Evolutionary conservation across 2,797 vertebrate genomes (phyloP), one percentile per base, ranked within the genome.

Genomic region (Melanotaenia boesemani): DNA sequence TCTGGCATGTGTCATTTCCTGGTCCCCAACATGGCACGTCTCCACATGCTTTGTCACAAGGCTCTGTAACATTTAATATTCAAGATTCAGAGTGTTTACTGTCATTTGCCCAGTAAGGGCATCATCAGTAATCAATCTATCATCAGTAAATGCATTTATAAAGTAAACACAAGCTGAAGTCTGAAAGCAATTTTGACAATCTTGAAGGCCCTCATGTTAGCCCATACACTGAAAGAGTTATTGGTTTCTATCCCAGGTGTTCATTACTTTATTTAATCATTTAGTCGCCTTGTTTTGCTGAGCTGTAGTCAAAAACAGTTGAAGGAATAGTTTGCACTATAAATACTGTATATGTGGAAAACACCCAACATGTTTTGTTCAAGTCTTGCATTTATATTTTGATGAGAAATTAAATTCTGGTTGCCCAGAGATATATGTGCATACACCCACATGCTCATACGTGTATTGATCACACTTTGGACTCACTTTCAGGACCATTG

Each of bases 21-120:
- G 97, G 94, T 7, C 96, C 96, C 98, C 97, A 99, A 85, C 98
- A 99, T 6, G 89, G 86, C 0, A 88, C 87, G 0, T 90, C 87
- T 80, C 89, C 87, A 80, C 98, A 99, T 39, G 63, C 89, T 68
- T 91, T 61, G n/a, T 97, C 79, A 86, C 98, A 99, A 0, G 90
- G 86, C 70, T 92, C 98, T 98, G 84, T n/a, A n/a, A n/a, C n/a
- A n/a, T n/a, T n/a, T n/a, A n/a, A n/a, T n/a, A n/a, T n/a, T n/a
- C n/a, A n/a, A n/a, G n/a, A n/a, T n/a, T n/a, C n/a, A n/a, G n/a
- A n/a, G n/a, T n/a, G n/a, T n/a, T n/a, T n/a, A n/a, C n/a, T n/a
- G n/a, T n/a, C n/a, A n/a, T n/a, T n/a, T n/a, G n/a, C n/a, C n/a
- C n/a, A n/a, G n/a, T n/a, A n/a, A n/a, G n/a, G n/a, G n/a, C n/a